Conservation (phyloP, 2,113 vertebrate species). For the Eonycteris spelaea region DNA sequence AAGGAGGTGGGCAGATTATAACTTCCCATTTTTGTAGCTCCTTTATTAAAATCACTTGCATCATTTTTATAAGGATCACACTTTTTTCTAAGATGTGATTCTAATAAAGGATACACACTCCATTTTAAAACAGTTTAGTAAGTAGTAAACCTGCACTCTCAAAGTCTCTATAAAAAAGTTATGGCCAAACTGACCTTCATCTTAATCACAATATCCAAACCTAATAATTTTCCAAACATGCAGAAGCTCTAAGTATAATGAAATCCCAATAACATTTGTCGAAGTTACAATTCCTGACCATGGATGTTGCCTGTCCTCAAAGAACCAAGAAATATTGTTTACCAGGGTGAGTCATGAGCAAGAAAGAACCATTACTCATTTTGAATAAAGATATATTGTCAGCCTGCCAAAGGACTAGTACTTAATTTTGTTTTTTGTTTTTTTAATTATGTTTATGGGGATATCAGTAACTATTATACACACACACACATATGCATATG, state of each 20-base stretch:
- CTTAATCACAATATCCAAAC: slow-evolving; percentile 40
- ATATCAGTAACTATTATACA: background rate
- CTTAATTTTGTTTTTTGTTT: background rate
- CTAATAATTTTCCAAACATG: slow-evolving; percentile 3
- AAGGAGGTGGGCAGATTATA: slow-evolving; percentile 33
- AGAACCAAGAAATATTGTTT: background rate
- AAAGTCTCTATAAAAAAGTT: slow-evolving; percentile 46
- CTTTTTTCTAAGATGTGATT: slow-evolving; percentile 48
- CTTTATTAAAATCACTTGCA: slow-evolving; percentile 71
- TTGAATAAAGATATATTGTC: background rate
- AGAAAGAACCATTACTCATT: background rate
- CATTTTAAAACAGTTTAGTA: slow-evolving; percentile 47
- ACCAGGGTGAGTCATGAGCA: background rate
- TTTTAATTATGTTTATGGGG: background rate
- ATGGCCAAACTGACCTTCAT: slow-evolving; percentile 33
- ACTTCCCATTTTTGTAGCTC: slow-evolving; percentile 42
- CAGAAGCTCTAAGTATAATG: background rate
- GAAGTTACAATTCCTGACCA: background rate
- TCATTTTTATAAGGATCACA: slow-evolving; percentile 63
- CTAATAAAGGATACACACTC: slow-evolving; percentile 54
- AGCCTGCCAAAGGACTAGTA: background rate
- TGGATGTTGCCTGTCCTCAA: background rate
- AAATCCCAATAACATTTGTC: slow-evolving; percentile 31
- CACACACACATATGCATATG: too few species aligned
- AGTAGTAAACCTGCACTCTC: slow-evolving; percentile 44